Conservation (phyloP, 2,888 invertebrate genomes). For the Altica lythri region DNA sequence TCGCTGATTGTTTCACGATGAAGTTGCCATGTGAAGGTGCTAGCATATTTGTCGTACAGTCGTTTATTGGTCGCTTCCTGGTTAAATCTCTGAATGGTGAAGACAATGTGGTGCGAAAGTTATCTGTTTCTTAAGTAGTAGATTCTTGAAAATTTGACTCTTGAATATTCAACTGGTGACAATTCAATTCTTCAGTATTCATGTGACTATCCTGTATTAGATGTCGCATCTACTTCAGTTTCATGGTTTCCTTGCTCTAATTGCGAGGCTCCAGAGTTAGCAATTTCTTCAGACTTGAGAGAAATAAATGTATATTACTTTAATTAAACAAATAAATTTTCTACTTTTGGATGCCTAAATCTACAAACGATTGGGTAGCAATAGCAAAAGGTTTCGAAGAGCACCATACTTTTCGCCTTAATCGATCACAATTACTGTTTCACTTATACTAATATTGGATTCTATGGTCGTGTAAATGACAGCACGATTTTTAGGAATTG, state of each 20-base stretch:
- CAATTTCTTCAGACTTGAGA: neutral
- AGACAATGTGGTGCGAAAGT: neutral
- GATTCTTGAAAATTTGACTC: neutral
- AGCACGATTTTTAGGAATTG: neutral
- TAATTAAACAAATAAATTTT: neutral
- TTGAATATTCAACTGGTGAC: neutral
- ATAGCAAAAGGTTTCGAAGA: neutral
- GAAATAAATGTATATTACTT: neutral
- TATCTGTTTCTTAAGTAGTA: neutral
- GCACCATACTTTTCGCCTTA: slow-evolving; percentile 1
- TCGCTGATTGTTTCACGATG: neutral
- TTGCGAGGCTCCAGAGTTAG: neutral
- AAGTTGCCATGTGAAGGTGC: neutral
- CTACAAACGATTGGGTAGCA: neutral
- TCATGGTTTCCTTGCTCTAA: neutral
- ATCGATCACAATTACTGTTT: slow-evolving; percentile 6
- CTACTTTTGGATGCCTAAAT: neutral
- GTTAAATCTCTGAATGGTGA: neutral
- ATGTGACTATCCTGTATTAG: neutral
- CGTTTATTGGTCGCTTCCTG: neutral
- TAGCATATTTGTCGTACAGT: neutral
- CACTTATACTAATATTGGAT: slow-evolving; percentile 1
- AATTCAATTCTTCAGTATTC: neutral
- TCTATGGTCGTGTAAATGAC: neutral
- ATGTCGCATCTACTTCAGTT: neutral